These are phyloP conservation scores for Melieria omissa DNA, from an alignment of 2,888 invertebrate species.

Conservation along the genomic window DNA sequence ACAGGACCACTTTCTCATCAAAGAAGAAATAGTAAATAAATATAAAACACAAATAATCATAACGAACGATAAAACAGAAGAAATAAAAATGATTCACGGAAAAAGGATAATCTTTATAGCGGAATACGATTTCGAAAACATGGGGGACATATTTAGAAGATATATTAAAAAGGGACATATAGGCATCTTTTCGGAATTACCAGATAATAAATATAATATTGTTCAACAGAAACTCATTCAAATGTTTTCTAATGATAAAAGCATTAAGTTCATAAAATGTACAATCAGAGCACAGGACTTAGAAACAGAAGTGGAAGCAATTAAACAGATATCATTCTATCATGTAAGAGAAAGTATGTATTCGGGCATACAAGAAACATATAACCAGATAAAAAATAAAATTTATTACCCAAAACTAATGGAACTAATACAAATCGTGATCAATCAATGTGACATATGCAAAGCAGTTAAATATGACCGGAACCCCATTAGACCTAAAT, in stretches of 20 bases:
- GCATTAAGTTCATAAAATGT: slow-evolving; percentile 44
- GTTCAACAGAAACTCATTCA: slow-evolving; percentile 43
- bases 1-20: too few species aligned
- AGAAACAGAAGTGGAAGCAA: too few species aligned
- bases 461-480: slow-evolving; percentile 42
- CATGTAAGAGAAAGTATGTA: slow-evolving; percentile 44
- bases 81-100: slow-evolving; percentile 29
- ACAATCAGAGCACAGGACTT: slow-evolving; percentile 43
- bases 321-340: slow-evolving; percentile 43
- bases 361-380: slow-evolving; percentile 45
- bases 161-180: slow-evolving; percentile 43
- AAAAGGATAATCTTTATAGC: slow-evolving; percentile 42
- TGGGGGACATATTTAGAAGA: slow-evolving; percentile 40
- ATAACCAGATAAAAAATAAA: slow-evolving; percentile 42
- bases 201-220: too few species aligned
- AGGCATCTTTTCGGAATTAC: slow-evolving; percentile 42
- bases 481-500: too few species aligned
- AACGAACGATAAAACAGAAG: slow-evolving; percentile 37
- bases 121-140: slow-evolving; percentile 37
- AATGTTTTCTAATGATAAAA: slow-evolving; percentile 42
- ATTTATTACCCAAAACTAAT: slow-evolving; percentile 45
- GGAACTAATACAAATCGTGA: slow-evolving; percentile 41
- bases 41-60: slow-evolving; percentile 33
- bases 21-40: too few species aligned
- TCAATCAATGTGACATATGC: too few species aligned